Conservation (phyloP, 2,113 vertebrate genomes). For the Corythornis madagascariensis region DNA sequence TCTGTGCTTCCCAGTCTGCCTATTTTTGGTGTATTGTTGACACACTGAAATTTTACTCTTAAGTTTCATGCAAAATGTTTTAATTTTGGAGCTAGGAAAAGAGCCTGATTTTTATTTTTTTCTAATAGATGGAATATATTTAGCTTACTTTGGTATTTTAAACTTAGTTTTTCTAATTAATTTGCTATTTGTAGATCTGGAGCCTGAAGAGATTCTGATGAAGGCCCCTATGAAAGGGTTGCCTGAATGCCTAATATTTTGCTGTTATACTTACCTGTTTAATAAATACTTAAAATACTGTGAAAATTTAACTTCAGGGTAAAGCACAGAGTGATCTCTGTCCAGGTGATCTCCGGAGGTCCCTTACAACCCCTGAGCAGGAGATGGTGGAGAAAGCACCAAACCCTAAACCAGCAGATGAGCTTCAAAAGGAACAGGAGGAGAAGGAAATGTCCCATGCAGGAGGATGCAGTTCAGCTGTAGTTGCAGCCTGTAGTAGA, state of each 20-base stretch:
- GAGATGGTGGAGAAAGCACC: background rate
- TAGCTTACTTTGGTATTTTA: background rate
- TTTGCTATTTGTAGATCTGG: background rate
- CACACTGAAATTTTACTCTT: background rate
- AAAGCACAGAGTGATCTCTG: background rate
- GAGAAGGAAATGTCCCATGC: background rate
- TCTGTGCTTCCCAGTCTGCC: background rate
- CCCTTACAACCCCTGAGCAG: background rate
- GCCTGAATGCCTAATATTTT: background rate
- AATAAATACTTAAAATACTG: background rate
- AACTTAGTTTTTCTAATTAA: background rate
- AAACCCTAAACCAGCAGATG: background rate
- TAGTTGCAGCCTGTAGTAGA: background rate
- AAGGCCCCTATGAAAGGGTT: background rate
- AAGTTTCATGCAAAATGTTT: background rate
- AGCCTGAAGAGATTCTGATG: background rate
- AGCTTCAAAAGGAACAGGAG: background rate
- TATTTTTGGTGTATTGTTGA: background rate
- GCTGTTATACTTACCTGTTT: rapidly evolving
- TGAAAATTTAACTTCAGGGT: background rate
- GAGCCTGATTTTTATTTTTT: background rate
- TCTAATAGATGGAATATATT: background rate
- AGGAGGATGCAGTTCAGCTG: background rate
- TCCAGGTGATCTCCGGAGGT: too few species aligned
- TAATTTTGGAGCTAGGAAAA: background rate